Percentiles rank a stretch among this genome's conserved stretches.
phyloP scores from a whole-genome alignment of 2,797 vertebrate genomes.

The Falco biarmicus region DNA sequence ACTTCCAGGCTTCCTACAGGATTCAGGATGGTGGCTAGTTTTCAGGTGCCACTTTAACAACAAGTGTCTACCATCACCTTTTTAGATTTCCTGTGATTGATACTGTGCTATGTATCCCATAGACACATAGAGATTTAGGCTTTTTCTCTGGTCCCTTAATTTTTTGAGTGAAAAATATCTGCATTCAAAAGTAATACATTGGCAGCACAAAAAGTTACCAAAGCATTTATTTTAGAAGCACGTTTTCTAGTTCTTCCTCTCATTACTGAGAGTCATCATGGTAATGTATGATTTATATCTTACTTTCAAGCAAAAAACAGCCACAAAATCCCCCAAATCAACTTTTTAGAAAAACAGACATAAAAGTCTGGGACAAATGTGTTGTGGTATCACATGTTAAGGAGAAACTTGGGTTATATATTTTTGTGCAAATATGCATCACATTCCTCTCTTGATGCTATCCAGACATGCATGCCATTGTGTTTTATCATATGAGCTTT shows the following conservation, averaged over 20 bases:
- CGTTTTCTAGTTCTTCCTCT: neutral
- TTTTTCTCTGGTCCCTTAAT: neutral
- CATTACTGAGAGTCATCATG: neutral
- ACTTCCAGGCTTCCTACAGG: neutral
- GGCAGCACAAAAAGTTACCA: neutral
- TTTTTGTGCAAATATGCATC: neutral
- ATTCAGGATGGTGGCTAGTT: neutral
- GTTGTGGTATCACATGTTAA: neutral
- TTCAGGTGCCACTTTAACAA: neutral
- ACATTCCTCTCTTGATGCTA: neutral
- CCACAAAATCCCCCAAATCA: neutral
- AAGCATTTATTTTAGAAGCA: conserved; percentile 28
- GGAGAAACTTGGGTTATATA: neutral
- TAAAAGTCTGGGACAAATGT: neutral
- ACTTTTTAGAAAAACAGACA: neutral
- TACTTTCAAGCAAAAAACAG: neutral
- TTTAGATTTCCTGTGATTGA: neutral
- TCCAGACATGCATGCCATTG: neutral
- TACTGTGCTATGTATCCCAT: neutral
- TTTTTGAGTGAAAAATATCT: neutral
- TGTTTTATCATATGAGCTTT: neutral
- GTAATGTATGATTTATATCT: neutral
- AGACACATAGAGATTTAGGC: neutral
- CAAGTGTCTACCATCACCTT: neutral
- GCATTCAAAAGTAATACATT: neutral